phyloP scores from a whole-genome alignment of 1,140 invertebrate species.

The Littorina saxatilis region DNA sequence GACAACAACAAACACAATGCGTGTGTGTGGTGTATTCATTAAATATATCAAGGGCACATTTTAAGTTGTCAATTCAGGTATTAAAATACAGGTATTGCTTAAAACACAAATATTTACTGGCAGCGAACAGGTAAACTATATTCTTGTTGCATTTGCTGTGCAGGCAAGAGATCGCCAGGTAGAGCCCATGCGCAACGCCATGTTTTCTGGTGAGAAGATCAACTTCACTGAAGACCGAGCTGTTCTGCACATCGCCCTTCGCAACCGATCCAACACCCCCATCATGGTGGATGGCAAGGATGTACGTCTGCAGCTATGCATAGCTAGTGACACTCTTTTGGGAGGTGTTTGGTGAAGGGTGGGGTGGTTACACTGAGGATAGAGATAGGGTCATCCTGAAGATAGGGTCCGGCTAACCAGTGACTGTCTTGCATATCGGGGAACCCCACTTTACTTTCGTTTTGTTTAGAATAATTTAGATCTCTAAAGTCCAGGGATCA shows the following conservation, averaged over 20 bases:
- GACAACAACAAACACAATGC: too few relatives aligned
- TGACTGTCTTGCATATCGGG: too few relatives aligned
- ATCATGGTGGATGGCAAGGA: conserved; percentile 93
- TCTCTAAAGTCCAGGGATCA: too few relatives aligned
- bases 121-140: too few relatives aligned
- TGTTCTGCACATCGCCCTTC: conserved; percentile 95
- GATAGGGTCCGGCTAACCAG: too few relatives aligned
- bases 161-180: conserved; percentile 89
- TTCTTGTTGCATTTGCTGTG: conserved; percentile 31
- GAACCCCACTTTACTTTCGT: too few relatives aligned
- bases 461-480: too few relatives aligned
- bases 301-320: conserved; percentile 78
- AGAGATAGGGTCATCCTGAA: not conserved
- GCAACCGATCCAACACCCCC: conserved; percentile 88
- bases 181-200: conserved; percentile 89
- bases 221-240: conserved; percentile 98
- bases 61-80: too few relatives aligned
- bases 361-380: not conserved
- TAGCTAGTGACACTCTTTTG: not conserved
- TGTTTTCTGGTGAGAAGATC: conserved; percentile 97
- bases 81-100: too few relatives aligned
- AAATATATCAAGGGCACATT: too few relatives aligned
- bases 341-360: not conserved
- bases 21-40: too few relatives aligned
- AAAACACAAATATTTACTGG: too few relatives aligned